phyloP scores from a whole-genome alignment of 2,113 vertebrate genomes.

The Salvator merianae region DNA sequence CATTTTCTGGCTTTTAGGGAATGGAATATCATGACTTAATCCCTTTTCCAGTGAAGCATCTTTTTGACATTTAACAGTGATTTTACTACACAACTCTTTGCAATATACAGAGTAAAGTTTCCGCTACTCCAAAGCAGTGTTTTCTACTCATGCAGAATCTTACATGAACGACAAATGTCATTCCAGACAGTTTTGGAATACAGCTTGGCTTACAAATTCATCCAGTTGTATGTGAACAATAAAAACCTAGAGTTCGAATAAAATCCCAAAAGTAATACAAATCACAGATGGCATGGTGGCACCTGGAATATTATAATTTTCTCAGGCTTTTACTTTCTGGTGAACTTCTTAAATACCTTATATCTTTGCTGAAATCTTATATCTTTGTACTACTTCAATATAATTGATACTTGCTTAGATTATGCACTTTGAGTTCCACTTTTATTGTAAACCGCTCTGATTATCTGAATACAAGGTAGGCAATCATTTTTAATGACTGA shows the following conservation, averaged over 20 bases:
- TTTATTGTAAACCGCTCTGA: background rate
- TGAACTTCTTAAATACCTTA: background rate
- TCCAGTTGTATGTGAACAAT: too few species aligned
- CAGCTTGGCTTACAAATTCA: background rate
- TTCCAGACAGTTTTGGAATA: background rate
- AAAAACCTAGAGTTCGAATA: background rate
- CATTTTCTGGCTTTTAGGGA: background rate
- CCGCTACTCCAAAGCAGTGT: background rate
- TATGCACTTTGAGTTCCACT: background rate
- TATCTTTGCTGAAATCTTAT: background rate
- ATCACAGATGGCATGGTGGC: background rate
- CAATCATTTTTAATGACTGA: too few species aligned
- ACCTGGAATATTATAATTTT: background rate
- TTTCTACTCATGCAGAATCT: background rate
- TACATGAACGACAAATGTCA: background rate
- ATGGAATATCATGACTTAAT: background rate
- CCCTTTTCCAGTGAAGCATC: background rate
- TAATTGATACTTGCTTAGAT: too few species aligned
- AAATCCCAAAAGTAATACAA: too few species aligned
- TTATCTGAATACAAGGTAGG: background rate
- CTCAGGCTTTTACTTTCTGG: background rate
- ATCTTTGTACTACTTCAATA: background rate
- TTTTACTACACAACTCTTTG: background rate
- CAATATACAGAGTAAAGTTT: background rate
- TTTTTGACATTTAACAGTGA: conserved; percentile 1